Evolutionary conservation across 2,113 vertebrate species (phyloP), one percentile per base, ranked within the genome.

Genomic region (Albula goreensis): DNA sequence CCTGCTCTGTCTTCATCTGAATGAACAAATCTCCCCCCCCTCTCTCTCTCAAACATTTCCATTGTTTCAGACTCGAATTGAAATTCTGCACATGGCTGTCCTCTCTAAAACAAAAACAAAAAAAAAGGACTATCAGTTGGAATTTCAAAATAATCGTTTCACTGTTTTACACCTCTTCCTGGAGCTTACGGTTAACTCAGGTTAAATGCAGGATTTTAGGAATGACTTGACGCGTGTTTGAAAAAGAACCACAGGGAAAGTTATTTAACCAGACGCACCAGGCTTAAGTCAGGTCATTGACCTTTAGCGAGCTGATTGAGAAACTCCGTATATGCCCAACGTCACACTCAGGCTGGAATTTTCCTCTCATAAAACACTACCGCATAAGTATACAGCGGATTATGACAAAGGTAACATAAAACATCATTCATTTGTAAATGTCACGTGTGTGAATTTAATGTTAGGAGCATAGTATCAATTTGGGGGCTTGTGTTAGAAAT

Each of bases 1-100:
- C 93, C 91, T 91, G 91, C 3, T 50, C 41, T 60, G n/a, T 51
- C 25, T 57, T 82, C 81, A 57, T 82, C 22, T 81, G 41, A 57
- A 82, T 51, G 53, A 56, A 22, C 31, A 50, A 79, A 78, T 78
- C 12, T 19, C 25, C 48, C 77, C 13, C 9, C n/a, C 12, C 48
- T 17, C 70, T 31, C n/a, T 31, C 70, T 74, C 70, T 74, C 60
- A 78, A 50, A 79, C 78, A 5, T 50, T 50, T 49, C 78, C 78
- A 25, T 79, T 79, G 78, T 48, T 79, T 79, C 49, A 48, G 31
- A 49, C 48, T 49, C 12, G 22, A 22, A 66, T 31, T 74, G 5
- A 74, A 74, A 74, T n/a, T n/a, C 31, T 8, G 31, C 70, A 25
- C 31, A 10, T 9, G 70, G 70, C 70, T 74, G 22, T 74, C 31